Evolutionary conservation across 2,888 invertebrate species (phyloP).

Genomic region (Campaea margaritaria): DNA sequence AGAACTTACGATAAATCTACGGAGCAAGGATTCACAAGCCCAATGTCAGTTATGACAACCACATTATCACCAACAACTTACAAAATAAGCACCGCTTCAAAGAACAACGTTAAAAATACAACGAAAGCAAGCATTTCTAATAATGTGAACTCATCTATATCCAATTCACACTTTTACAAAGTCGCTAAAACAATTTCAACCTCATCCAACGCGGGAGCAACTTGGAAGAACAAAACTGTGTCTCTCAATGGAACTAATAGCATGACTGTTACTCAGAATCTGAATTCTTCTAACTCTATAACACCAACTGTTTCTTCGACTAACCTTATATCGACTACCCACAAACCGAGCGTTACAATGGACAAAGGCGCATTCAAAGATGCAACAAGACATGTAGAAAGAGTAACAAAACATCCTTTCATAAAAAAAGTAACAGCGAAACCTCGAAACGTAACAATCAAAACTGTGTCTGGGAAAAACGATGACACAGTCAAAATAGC

Average conservation of each 20-base stretch:
- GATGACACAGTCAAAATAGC: conserved; percentile 31
- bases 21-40: conserved; percentile 59
- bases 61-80: conserved; percentile 50
- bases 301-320: conserved; percentile 41
- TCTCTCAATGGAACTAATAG: conserved; percentile 74
- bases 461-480: conserved; percentile 38
- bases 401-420: conserved; percentile 45
- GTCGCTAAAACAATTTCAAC: conserved; percentile 43
- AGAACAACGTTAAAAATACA: conserved; percentile 22
- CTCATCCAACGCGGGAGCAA: conserved; percentile 39
- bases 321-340: conserved; percentile 55
- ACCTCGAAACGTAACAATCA: conserved; percentile 36
- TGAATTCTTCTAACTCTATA: conserved; percentile 65
- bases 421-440: conserved; percentile 42
- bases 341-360: conserved; percentile 40
- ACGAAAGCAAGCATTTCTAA: conserved; percentile 27
- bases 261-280: conserved; percentile 66
- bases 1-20: conserved; percentile 53
- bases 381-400: conserved; percentile 36
- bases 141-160: conserved; percentile 43
- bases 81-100: conserved; percentile 38
- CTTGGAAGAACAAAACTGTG: conserved; percentile 40
- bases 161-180: conserved; percentile 36
- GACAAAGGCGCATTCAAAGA: conserved; percentile 17
- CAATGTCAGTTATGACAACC: conserved; percentile 56